A percentile compares a stretch with the other conserved stretches of the same genome.
Conservation (phyloP, 2,113 vertebrate genomes). For the Pimephales promelas region DNA sequence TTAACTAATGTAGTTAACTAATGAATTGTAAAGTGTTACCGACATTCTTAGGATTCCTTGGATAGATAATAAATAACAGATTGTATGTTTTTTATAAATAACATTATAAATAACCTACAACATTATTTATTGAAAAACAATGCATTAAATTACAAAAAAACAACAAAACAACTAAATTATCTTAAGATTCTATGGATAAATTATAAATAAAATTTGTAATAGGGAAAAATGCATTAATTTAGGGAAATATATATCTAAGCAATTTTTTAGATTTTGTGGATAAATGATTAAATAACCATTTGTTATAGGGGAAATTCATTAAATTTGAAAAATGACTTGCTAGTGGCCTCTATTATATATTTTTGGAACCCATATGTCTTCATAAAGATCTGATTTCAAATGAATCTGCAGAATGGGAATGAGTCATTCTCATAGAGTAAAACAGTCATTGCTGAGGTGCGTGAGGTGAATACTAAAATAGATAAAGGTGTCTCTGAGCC, state of each 20-base stretch:
- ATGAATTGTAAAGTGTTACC: too few relatives aligned
- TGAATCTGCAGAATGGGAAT: not conserved
- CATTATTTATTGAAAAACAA: too few relatives aligned
- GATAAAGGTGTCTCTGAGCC: conserved; percentile 21
- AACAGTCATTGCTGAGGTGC: not conserved
- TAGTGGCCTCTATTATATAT: not conserved
- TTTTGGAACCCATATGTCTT: not conserved
- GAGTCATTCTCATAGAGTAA: conserved; percentile 14
- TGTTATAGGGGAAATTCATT: not conserved
- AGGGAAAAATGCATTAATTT: too few relatives aligned
- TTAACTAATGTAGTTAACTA: too few relatives aligned
- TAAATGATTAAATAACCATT: not conserved
- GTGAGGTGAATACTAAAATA: conserved; percentile 20
- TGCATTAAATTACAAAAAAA: not conserved
- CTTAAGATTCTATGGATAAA: not conserved
- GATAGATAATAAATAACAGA: not conserved
- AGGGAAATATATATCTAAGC: too few relatives aligned
- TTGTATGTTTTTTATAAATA: too few relatives aligned
- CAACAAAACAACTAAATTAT: too few relatives aligned
- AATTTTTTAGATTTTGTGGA: not conserved
- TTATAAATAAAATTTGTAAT: not conserved
- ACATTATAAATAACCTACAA: too few relatives aligned
- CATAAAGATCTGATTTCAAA: conserved; percentile 11
- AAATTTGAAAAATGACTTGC: not conserved
- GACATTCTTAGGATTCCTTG: not conserved